Conservation (phyloP, 2,888 invertebrate species). For the Cosmia pyralina region DNA sequence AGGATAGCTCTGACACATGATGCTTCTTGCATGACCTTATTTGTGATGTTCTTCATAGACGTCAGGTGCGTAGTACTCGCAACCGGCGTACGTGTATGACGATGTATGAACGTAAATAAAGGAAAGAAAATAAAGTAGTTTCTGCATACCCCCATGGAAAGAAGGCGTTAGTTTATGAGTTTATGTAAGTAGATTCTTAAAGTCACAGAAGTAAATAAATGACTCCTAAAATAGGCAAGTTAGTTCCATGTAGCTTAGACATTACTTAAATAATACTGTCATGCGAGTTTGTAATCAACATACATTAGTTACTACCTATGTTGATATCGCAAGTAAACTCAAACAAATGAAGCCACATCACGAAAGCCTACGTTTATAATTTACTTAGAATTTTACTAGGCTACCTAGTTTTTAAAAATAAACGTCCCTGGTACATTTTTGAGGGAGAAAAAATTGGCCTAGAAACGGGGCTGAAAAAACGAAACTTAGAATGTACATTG, state of each 20-base stretch:
- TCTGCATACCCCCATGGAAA: no score
- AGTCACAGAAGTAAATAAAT: not conserved
- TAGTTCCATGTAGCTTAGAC: conserved; percentile 4
- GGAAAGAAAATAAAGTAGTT: no score
- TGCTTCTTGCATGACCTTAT: no score
- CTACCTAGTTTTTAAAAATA: conserved; percentile 27
- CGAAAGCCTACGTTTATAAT: conserved; percentile 33
- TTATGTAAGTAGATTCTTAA: no score
- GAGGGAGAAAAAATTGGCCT: conserved; percentile 1
- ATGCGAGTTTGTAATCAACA: conserved; percentile 55
- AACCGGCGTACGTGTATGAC: no score
- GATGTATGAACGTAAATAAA: no score
- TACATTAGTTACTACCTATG: conserved; percentile 33
- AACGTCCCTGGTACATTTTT: conserved; percentile 3
- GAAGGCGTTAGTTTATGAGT: no score
- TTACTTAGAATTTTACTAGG: conserved; percentile 29
- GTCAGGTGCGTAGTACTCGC: no score
- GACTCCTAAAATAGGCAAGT: not conserved
- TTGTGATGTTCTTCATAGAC: no score
- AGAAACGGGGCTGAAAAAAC: not conserved
- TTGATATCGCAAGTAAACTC: conserved; percentile 27
- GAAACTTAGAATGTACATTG: conserved; percentile 6
- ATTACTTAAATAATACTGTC: conserved; percentile 35
- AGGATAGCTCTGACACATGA: not conserved
- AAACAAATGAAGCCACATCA: conserved; percentile 51